These are phyloP conservation scores for Planiliza haematocheilus DNA, from an alignment of 2,113 vertebrate species.

Conservation along the genomic window DNA sequence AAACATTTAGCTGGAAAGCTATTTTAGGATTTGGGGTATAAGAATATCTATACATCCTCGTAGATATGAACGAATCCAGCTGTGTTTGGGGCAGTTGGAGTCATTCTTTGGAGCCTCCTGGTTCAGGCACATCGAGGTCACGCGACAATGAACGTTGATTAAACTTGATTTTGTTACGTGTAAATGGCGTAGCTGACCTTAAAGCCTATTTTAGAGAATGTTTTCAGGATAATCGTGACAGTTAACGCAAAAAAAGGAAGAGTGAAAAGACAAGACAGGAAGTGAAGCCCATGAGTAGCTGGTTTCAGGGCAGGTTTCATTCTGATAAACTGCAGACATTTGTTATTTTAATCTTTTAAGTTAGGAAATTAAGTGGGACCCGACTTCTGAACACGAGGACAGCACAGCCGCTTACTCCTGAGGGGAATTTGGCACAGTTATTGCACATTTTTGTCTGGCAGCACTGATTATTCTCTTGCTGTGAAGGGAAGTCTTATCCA, in stretches of 20 bases:
- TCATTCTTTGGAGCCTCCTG: too few relatives aligned
- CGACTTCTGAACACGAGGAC: background rate
- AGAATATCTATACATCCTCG: too few relatives aligned
- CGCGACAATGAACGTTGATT: too few relatives aligned
- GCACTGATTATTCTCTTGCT: background rate
- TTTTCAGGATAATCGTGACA: background rate
- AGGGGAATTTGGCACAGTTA: background rate
- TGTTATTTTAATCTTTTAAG: constrained; percentile 1
- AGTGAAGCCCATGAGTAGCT: background rate
- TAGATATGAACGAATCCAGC: too few relatives aligned
- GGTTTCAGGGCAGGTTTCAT: background rate
- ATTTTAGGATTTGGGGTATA: too few relatives aligned
- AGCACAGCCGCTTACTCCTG: background rate
- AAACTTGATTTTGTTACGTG: too few relatives aligned
- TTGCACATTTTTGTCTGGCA: constrained; percentile 8
- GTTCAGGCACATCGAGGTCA: too few relatives aligned
- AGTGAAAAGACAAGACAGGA: background rate
- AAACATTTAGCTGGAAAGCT: too few relatives aligned
- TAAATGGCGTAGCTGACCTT: background rate
- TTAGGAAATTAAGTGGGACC: background rate
- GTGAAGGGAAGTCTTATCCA: background rate
- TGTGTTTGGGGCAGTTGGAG: too few relatives aligned
- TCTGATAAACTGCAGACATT: background rate
- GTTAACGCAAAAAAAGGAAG: background rate
- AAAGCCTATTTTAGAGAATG: background rate